Evolutionary conservation across 2,888 invertebrate species (phyloP).

Genomic region (Euplagia quadripunctaria): DNA sequence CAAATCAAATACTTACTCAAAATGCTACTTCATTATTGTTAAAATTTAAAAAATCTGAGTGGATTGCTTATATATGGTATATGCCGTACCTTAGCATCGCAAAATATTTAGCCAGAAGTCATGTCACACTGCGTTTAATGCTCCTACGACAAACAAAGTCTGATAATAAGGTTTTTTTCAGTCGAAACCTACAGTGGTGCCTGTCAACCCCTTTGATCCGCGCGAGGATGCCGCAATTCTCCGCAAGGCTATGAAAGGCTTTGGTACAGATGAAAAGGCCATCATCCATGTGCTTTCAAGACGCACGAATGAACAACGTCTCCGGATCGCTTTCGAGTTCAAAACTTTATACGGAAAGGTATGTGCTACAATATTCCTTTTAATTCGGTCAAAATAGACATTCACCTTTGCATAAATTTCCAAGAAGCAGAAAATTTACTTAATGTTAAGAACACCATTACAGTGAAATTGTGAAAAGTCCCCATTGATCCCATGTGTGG

Average conservation of each 20-base stretch:
- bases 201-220: slow-evolving; percentile 93
- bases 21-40: no score
- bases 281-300: slow-evolving; percentile 94
- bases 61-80: background rate
- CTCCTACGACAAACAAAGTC: background rate
- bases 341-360: slow-evolving; percentile 96
- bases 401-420: no score
- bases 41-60: background rate
- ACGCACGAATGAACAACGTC: slow-evolving; percentile 94
- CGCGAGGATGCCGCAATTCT: slow-evolving; percentile 93
- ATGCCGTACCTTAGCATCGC: background rate
- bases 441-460: no score
- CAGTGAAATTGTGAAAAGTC: no score
- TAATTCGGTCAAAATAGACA: no score
- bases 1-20: background rate
- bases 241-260: slow-evolving; percentile 97
- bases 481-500: no score
- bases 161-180: slow-evolving; percentile 65
- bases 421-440: no score
- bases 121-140: background rate
- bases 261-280: slow-evolving; percentile 96
- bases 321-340: slow-evolving; percentile 93
- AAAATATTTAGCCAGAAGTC: no score
- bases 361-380: slow-evolving; percentile 43
- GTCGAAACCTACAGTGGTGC: slow-evolving; percentile 92